Conservation (phyloP, 2,888 invertebrate genomes). For the Conomelus anceps region DNA sequence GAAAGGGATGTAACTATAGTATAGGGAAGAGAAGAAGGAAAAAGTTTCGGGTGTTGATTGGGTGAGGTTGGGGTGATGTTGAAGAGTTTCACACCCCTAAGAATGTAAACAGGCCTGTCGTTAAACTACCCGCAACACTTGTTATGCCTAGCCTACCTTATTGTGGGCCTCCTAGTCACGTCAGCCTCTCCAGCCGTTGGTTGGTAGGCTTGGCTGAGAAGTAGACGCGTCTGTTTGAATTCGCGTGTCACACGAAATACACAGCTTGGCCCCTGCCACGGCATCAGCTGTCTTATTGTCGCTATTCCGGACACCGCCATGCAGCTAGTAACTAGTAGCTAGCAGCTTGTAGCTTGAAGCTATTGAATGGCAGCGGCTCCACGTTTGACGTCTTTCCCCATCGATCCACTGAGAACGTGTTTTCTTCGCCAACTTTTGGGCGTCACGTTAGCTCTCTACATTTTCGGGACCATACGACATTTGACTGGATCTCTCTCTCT, state of each 20-base stretch:
- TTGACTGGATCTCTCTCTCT: neutral
- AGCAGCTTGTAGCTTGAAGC: no score
- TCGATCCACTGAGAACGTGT: neutral
- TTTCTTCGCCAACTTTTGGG: neutral
- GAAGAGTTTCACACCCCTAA: conserved; percentile 7
- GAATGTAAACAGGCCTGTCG: conserved; percentile 12
- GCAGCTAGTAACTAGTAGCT: no score
- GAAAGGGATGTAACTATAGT: no score
- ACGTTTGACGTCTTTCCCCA: neutral
- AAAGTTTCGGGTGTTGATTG: neutral
- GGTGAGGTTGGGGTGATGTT: neutral
- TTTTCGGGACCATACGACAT: neutral
- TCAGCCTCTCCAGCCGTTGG: no score
- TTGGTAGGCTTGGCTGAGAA: neutral
- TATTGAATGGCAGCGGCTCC: neutral
- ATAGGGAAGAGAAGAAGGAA: neutral
- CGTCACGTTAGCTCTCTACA: neutral
- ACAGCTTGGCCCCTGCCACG: no score
- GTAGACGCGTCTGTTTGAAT: neutral
- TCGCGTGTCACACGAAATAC: neutral
- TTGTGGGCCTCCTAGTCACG: no score
- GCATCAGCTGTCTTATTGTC: neutral
- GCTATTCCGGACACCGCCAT: neutral
- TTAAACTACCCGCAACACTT: conserved; percentile 8
- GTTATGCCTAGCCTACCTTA: neutral